Evolutionary conservation across 2,113 vertebrate genomes (phyloP).

Genomic region (western clawed frog (Xenopus tropicalis)): DNA sequence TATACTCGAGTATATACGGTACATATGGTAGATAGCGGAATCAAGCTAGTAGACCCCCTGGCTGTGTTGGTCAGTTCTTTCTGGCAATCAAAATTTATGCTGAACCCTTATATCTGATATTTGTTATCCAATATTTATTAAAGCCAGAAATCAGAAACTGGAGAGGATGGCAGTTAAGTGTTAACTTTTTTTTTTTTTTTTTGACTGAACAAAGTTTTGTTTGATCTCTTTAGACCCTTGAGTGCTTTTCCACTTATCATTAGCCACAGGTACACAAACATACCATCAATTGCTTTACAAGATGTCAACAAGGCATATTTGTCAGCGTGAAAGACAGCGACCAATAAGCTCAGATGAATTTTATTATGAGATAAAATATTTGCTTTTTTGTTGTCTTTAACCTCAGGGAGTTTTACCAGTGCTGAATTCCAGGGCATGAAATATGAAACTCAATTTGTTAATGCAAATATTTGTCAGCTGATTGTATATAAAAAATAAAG

Average conservation of each 20-base stretch:
- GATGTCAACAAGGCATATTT: slow-evolving; percentile 12
- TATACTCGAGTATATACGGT: no score
- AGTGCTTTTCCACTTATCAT: slow-evolving; percentile 13
- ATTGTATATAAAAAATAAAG: slow-evolving; percentile 9
- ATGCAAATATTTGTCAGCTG: slow-evolving; percentile 31
- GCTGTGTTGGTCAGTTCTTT: no score
- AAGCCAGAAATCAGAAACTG: no score
- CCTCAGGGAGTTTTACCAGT: slow-evolving; percentile 30
- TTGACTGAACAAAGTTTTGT: no score
- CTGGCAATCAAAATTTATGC: no score
- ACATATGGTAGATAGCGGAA: no score
- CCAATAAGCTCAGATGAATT: slow-evolving; percentile 17
- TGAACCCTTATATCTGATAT: no score
- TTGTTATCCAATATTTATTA: no score
- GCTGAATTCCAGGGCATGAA: slow-evolving; percentile 7
- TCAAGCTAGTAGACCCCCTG: no score
- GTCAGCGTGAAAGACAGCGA: slow-evolving; percentile 13
- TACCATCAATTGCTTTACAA: slow-evolving; percentile 17
- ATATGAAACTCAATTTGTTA: slow-evolving; percentile 30
- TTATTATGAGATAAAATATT: slow-evolving; percentile 38
- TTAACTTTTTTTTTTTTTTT: no score
- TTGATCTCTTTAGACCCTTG: not conserved
- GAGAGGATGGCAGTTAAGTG: no score
- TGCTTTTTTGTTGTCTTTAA: slow-evolving; percentile 28
- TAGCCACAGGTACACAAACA: slow-evolving; percentile 6